Evolutionary conservation across 2,888 invertebrate species (phyloP).

Genomic region (Cataglyphis rosenhaueri): DNA sequence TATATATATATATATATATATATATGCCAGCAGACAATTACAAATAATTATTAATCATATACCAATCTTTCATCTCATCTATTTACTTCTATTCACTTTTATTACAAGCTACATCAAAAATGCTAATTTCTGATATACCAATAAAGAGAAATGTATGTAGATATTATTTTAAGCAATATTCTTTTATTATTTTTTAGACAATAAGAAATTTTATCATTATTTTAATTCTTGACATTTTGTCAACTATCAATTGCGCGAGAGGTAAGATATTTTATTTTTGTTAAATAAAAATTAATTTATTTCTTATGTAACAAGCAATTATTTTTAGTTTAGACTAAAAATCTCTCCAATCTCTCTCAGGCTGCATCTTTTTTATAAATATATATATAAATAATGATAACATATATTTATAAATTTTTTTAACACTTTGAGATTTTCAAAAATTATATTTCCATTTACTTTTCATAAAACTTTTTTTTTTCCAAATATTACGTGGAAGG

Average conservation of each 20-base stretch:
- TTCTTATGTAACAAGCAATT: not conserved
- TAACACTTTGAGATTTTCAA: not conserved
- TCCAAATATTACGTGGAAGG: not conserved
- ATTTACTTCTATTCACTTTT: conserved; percentile 1
- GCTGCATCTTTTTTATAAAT: not conserved
- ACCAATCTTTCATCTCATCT: conserved; percentile 11
- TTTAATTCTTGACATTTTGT: not conserved
- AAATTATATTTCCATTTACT: not conserved
- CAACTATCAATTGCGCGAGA: not conserved
- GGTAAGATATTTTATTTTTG: conserved; percentile 3
- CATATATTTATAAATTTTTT: not conserved
- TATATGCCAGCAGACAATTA: conserved; percentile 8
- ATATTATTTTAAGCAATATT: conserved; percentile 3
- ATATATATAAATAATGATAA: not conserved
- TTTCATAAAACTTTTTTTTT: not conserved
- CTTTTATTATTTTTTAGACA: not conserved
- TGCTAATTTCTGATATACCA: conserved; percentile 3
- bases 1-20: not conserved
- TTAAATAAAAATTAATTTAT: not conserved
- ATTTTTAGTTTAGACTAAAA: conserved; percentile 21
- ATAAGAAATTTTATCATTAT: not conserved
- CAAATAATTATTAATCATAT: conserved; percentile 7
- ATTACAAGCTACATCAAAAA: conserved; percentile 22
- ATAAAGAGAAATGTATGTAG: not conserved
- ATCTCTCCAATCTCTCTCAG: not conserved